Conservation (phyloP, 2,797 vertebrate species). For the Micropoecilia bifurca region DNA sequence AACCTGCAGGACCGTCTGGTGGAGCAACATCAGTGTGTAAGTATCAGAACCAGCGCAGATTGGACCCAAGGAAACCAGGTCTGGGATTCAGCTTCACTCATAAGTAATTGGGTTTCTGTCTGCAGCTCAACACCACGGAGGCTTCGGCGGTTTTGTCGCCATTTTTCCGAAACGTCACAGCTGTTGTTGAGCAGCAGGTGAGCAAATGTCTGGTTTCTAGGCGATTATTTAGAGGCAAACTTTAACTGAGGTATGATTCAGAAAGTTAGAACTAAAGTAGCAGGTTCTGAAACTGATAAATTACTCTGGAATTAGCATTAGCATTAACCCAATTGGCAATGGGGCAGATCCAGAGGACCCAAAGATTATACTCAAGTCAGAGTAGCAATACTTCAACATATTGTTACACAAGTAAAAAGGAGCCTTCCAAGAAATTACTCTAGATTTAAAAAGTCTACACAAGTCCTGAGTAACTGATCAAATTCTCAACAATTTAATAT, state of each 20-base stretch:
- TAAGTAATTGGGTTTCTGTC: not conserved
- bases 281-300: not conserved
- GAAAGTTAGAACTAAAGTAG: not conserved
- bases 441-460: no score
- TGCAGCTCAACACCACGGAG: conserved; percentile 9
- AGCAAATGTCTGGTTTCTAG: not conserved
- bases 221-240: not conserved
- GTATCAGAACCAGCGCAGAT: conserved; percentile 13
- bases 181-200: conserved; percentile 49
- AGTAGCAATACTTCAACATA: no score
- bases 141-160: conserved; percentile 26
- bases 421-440: no score
- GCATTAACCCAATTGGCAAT: no score
- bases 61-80: not conserved
- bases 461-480: no score
- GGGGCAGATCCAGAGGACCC: no score
- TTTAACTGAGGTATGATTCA: not conserved
- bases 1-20: conserved; percentile 23
- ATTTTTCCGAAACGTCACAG: conserved; percentile 45
- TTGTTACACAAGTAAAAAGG: no score
- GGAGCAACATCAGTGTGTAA: conserved; percentile 38
- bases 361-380: no score
- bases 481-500: no score
- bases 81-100: not conserved
- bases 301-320: no score